Evolutionary conservation across 2,113 vertebrate species (phyloP), one percentile per base, ranked within the genome.

Genomic region (Sisor rabdophorus): DNA sequence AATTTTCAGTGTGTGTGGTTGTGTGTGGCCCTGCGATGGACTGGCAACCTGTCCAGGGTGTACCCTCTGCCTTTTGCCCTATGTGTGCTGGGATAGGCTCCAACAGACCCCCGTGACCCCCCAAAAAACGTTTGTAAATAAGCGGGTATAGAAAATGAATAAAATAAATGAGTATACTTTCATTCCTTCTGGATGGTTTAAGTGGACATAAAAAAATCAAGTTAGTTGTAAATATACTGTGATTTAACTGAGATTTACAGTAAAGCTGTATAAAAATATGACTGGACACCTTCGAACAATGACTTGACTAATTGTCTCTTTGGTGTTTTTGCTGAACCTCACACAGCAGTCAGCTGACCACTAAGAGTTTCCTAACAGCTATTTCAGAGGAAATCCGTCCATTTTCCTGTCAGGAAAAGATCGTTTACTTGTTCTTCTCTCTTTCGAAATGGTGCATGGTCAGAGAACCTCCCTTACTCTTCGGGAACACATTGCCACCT

Each of bases 341-440:
- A 40, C 80, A 76, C 56, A 77, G 58, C 59, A 20, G 75, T 84
- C 85, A 83, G 76, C 80, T 85, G 80, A 85, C 75, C 74, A 77
- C 52, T 70, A 67, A 65, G 55, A 73, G 82, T 78, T 80, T 87
- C 84, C 82, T 63, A 61, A 44, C 69, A 81, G 55, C 65, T 74
- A 63, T 26, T 15, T 87, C 86, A 87, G 84, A 93, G 93, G 94
- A 94, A 93, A 94, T 94, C 92, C 89, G 89, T 89, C 85, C 82
- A 82, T 76, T 88, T 94, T 92, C 92, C 94, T 93, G 91, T 93
- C 88, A 90, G 91, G 84, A 91, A 88, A 86, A 88, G 84, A 85
- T 86, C 16, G 67, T 81, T 83, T 80, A 77, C 78, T 79, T 15
- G 48, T 63, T 73, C 71, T 65, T 69, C 40, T 77, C 77, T 75